A percentile compares a stretch with the other conserved stretches of the same genome.
Evolutionary conservation across 2,113 vertebrate genomes (phyloP).

Genomic region (Zapus hudsonius): DNA sequence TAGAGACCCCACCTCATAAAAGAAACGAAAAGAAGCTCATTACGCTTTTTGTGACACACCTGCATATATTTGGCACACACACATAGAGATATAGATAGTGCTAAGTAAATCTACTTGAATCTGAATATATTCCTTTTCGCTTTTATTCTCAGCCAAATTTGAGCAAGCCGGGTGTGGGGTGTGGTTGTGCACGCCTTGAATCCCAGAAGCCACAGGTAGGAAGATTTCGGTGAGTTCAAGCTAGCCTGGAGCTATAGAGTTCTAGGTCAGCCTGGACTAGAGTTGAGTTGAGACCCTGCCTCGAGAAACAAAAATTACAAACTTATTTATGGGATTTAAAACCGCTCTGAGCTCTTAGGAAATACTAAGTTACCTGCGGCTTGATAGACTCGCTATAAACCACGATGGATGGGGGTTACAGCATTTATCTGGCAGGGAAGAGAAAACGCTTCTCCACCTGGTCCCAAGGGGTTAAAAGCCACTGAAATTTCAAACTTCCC

Average conservation of each 20-base stretch:
- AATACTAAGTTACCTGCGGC: constrained; percentile 21
- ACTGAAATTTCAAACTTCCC: constrained; percentile 44
- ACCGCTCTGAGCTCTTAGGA: neutral
- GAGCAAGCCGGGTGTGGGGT: too few relatives aligned
- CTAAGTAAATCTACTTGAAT: neutral
- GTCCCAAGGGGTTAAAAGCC: neutral
- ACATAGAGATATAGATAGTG: neutral
- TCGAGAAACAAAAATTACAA: too few relatives aligned
- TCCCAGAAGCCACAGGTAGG: too few relatives aligned
- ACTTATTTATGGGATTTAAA: neutral
- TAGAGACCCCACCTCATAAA: too few relatives aligned
- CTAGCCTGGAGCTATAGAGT: too few relatives aligned
- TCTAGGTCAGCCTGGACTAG: too few relatives aligned
- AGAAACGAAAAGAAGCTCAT: too few relatives aligned
- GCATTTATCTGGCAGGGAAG: neutral
- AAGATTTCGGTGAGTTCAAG: too few relatives aligned
- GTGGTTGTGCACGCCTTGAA: neutral
- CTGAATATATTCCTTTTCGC: neutral
- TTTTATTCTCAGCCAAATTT: constrained; percentile 11
- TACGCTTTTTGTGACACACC: neutral
- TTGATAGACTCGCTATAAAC: constrained; percentile 13
- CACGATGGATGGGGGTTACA: neutral
- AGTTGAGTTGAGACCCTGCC: too few relatives aligned
- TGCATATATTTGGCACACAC: neutral
- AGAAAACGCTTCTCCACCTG: neutral